Base-by-base conservation (phyloP, 2,888 invertebrate species). In the Oligia strigilis region DNA sequence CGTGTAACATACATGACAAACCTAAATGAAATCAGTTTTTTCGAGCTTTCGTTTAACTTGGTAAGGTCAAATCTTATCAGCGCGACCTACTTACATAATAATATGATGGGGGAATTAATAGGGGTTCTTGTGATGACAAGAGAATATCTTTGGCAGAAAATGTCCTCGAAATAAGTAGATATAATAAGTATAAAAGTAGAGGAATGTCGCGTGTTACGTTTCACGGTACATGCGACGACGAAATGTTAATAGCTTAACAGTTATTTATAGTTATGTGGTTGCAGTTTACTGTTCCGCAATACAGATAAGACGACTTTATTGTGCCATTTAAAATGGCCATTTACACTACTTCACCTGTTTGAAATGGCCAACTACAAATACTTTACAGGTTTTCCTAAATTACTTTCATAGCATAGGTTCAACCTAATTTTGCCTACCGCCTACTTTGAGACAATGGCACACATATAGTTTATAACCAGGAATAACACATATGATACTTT, bases 1-100 rank as follows among this genome's bases (percentile, higher is more conserved):
- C 90, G 90, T 89, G 88, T 87, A 81, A 81, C 88, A 88, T 85
- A 89, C 85, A 89, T 85, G 88, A 89, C 88, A 87, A 88, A 88
- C 80, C 81, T 65, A 88, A 89, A 87, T 90, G 78, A 80, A 87
- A 74, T 77, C 80, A 77, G 70, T 76, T 77, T 86, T 84, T 86
- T 88, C 75, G 69, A 80, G 83, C 82, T 78, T 84, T 86, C 76
- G 70, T 78, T 88, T 75, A 77, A 83, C 78, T 84, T 78, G 79
- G 77, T 72, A 85, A 83, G 89, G 88, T 86, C 84, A 88, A 86
- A 81, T 84, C 81, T 84, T 89, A 89, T 89, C 90, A 84, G 75
- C 70, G 72, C 64, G 83, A 36, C 88, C 89, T 75, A 84, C 60
- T 85, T 87, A 80, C 88, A 86, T 86, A 87, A 77, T 86, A 76